Evolutionary conservation across 2,113 vertebrate species (phyloP).

Genomic region (Apodemus speciosus): DNA sequence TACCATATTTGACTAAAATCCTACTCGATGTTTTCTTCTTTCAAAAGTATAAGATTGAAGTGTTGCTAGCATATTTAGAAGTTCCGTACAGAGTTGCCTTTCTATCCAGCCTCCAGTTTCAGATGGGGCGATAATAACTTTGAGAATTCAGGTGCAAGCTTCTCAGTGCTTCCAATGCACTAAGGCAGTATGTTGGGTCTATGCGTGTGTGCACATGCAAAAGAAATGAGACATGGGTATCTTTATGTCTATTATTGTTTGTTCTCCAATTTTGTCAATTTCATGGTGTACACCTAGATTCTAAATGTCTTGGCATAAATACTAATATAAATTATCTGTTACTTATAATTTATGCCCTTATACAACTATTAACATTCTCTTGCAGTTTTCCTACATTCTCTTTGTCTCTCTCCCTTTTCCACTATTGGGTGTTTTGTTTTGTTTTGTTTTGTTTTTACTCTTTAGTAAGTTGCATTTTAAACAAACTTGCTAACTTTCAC

Average conservation of each 20-base stretch:
- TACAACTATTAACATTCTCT: neutral
- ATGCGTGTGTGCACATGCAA: neutral
- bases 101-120: slow-evolving; percentile 6
- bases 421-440: neutral
- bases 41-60: slow-evolving; percentile 11
- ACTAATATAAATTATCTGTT: slow-evolving; percentile 55
- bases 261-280: slow-evolving; percentile 32
- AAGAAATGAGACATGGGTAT: neutral
- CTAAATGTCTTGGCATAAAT: slow-evolving; percentile 45
- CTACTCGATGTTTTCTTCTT: slow-evolving; percentile 22
- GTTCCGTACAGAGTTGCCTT: neutral
- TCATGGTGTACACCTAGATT: neutral
- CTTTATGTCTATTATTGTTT: slow-evolving; percentile 41
- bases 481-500: slow-evolving; percentile 52
- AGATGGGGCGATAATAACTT: neutral
- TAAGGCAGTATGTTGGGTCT: slow-evolving; percentile 2
- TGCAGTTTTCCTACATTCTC: neutral
- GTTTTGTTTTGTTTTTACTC: neutral
- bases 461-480: neutral
- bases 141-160: slow-evolving; percentile 9
- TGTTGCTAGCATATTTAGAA: slow-evolving; percentile 43
- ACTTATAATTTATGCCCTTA: neutral
- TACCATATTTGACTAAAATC: neutral
- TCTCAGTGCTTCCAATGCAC: slow-evolving; percentile 2
- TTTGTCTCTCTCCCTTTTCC: neutral